Base-by-base conservation (phyloP, 1,140 invertebrate species). In the Limonius californicus region DNA sequence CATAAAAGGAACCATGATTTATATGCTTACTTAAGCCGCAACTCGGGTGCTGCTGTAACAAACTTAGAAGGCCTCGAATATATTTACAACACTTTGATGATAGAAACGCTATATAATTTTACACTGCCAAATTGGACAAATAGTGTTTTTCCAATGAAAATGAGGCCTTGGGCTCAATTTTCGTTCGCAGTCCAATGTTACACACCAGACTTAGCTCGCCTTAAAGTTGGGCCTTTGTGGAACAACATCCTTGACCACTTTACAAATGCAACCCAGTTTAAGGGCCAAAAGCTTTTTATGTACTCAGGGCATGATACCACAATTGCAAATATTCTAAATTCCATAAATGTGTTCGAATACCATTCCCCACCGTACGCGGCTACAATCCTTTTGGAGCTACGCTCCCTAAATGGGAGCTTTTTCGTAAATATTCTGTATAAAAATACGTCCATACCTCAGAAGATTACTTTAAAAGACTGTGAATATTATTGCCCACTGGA, bases 271-370 rank as follows among this genome's bases (percentile, higher is more conserved):
- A 16, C 20, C 2, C 53, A 30, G 11, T 21, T 14, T 1, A 53
- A 57, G 16, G 18, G 30, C 6, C 18, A 20, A 27, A 90, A 87
- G 67, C 63, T 92, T 47, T 85, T 84, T 70, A 80, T 92, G 18
- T 92, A 89, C 69, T 92, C 89, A 70, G 88, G 81, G 20, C 93
- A 96, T 74, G 94, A 96, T 75, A 86, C 87, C 2, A 95, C 90
- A 0, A 73, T 95, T 7, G 87, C 88, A 0, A 89, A 87, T 68
- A 68, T 95, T 21, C 78, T 95, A 2, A 87, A 87, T 72, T 81
- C 87, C 0, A 75, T 95, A 20, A 82, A 84, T 12, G 67, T 94
- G 2, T 95, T 87, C 73, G 83, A 94, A 57, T 78, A 79, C 2
- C 85, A 88, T 56, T 84, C 82, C 65, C 92, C 93, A 1, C 84